Percentiles rank a stretch among this genome's conserved stretches.
Evolutionary conservation across 1,140 invertebrate species (phyloP).

Genomic region (Adelges cooleyi): DNA sequence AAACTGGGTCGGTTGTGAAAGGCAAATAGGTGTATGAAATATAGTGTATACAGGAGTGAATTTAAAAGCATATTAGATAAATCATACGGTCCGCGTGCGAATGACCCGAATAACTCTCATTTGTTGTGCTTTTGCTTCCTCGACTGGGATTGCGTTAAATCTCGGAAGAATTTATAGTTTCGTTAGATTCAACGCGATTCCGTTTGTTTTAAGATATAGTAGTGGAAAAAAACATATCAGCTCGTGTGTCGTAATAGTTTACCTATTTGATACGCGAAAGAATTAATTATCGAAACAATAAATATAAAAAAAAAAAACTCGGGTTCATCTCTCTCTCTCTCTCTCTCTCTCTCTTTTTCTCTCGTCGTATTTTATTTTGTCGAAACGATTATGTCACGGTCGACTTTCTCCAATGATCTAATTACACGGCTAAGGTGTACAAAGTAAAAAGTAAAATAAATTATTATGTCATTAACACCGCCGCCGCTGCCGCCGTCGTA

Average conservation of each 20-base stretch:
- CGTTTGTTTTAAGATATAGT: no score
- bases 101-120: conserved; percentile 15
- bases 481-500: neutral
- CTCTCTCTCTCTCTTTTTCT: no score
- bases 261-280: no score
- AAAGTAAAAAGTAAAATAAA: neutral
- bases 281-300: neutral
- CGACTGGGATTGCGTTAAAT: no score
- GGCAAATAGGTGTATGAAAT: neutral
- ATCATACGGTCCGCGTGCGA: neutral
- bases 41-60: neutral
- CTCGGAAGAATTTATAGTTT: no score
- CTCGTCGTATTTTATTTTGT: neutral
- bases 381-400: neutral
- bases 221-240: no score
- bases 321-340: no score
- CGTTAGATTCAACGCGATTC: no score
- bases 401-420: conserved; percentile 13
- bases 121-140: neutral
- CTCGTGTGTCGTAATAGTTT: no score
- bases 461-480: conserved; percentile 8
- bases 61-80: neutral
- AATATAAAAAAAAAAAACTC: neutral
- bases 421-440: neutral
- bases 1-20: conserved; percentile 24